phyloP scores from a whole-genome alignment of 2,888 invertebrate species.

The Protonemura montana region DNA sequence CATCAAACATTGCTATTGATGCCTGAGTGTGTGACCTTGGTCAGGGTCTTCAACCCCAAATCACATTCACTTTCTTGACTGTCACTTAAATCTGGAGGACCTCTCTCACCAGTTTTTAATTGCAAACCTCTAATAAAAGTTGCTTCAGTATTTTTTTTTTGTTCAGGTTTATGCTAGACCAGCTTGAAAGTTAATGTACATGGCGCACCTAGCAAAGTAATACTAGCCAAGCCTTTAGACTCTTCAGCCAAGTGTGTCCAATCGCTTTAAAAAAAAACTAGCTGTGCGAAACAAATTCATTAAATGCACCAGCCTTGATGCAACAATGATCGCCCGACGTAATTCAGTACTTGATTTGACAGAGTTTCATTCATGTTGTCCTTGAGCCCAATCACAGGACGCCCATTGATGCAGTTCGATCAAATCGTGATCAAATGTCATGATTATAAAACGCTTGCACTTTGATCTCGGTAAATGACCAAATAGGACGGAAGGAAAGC shows the following conservation, averaged over 20 bases:
- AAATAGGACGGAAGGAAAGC: neutral
- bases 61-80: neutral
- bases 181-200: too few species aligned
- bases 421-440: constrained; percentile 22
- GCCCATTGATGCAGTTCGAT: constrained; percentile 2
- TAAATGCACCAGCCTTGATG: neutral
- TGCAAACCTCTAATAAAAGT: neutral
- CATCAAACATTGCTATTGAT: neutral
- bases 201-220: too few species aligned
- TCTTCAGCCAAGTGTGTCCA: neutral
- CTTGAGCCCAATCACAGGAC: constrained; percentile 22
- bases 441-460: constrained; percentile 1
- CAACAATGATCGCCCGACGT: neutral
- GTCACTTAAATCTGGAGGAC: neutral
- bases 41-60: neutral
- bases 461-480: neutral
- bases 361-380: constrained; percentile 9
- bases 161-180: too few species aligned
- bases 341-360: constrained; percentile 21
- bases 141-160: too few species aligned
- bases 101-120: neutral
- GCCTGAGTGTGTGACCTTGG: neutral
- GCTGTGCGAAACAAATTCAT: neutral
- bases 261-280: neutral
- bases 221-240: too few species aligned